Conservation (phyloP, 2,888 invertebrate genomes). For the Hirtodrosophila trivittata region DNA sequence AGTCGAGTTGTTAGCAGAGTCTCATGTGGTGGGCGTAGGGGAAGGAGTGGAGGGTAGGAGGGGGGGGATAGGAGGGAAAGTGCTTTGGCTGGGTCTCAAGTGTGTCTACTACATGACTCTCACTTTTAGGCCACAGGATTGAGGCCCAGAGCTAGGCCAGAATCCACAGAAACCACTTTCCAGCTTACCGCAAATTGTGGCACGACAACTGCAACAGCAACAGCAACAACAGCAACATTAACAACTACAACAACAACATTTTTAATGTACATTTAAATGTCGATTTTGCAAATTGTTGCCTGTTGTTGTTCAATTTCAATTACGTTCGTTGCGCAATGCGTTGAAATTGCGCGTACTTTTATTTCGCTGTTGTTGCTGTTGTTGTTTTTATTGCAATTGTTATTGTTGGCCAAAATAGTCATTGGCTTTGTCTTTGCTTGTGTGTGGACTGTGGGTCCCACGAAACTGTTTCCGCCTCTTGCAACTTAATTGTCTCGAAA, state of each 20-base stretch:
- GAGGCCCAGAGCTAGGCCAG: conserved; percentile 7
- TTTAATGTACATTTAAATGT: conserved; percentile 75
- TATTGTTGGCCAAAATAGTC: conserved; percentile 59
- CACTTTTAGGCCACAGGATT: conserved; percentile 61
- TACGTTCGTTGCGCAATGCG: conserved; percentile 73
- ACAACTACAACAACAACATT: conserved; percentile 32
- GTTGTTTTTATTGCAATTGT: conserved; percentile 10
- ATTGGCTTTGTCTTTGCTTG: conserved; percentile 55
- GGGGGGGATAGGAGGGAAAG: conserved; percentile 60
- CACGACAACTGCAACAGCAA: conserved; percentile 34
- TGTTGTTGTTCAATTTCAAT: conserved; percentile 56
- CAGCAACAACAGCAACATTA: conserved; percentile 19
- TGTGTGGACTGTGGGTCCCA: conserved; percentile 36
- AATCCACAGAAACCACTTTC: conserved; percentile 57
- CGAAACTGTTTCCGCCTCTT: conserved; percentile 76
- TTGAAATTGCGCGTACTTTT: conserved; percentile 70
- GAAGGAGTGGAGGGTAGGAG: background rate
- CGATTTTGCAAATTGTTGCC: conserved; percentile 75
- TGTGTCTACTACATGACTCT: conserved; percentile 77
- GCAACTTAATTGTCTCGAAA: conserved; percentile 69
- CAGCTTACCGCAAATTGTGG: conserved; percentile 26
- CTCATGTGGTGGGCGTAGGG: background rate
- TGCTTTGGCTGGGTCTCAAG: conserved; percentile 70
- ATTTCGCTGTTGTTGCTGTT: conserved; percentile 29
- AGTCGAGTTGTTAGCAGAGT: conserved; percentile 68